Evolutionary conservation across 2,888 invertebrate genomes (phyloP).

Genomic region (Tetragnatha montana): DNA sequence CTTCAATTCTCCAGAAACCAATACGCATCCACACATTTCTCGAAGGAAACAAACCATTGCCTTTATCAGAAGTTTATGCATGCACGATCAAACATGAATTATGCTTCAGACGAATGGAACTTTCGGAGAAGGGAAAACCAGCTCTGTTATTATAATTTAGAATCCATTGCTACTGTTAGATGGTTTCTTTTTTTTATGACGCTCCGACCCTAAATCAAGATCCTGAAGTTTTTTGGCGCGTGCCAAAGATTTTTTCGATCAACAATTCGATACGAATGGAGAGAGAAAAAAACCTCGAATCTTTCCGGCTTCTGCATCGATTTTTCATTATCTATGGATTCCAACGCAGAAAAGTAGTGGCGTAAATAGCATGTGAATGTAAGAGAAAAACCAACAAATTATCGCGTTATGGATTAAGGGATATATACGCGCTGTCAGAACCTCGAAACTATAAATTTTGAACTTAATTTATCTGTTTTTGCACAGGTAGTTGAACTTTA

Average conservation of each 20-base stretch:
- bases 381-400: slow-evolving; percentile 1
- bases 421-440: neutral
- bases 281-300: neutral
- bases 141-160: slow-evolving; percentile 34
- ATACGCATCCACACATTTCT: neutral
- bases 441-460: neutral
- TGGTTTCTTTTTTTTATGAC: slow-evolving; percentile 4
- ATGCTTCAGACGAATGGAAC: slow-evolving; percentile 15
- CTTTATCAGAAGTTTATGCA: slow-evolving; percentile 20
- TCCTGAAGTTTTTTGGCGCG: slow-evolving; percentile 18
- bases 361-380: neutral
- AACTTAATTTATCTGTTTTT: slow-evolving; percentile 1
- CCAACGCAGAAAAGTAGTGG: neutral
- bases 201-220: neutral
- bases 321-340: slow-evolving; percentile 42
- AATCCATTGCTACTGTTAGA: slow-evolving; percentile 4
- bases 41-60: neutral
- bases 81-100: slow-evolving; percentile 8
- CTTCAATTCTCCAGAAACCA: neutral
- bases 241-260: slow-evolving; percentile 18
- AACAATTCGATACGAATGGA: slow-evolving; percentile 13
- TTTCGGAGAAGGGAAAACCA: neutral
- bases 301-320: slow-evolving; percentile 20
- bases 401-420: neutral
- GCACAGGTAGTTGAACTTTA: neutral